Base-by-base conservation (phyloP, 2,888 invertebrate genomes). In the Aricia artaxerxes region DNA sequence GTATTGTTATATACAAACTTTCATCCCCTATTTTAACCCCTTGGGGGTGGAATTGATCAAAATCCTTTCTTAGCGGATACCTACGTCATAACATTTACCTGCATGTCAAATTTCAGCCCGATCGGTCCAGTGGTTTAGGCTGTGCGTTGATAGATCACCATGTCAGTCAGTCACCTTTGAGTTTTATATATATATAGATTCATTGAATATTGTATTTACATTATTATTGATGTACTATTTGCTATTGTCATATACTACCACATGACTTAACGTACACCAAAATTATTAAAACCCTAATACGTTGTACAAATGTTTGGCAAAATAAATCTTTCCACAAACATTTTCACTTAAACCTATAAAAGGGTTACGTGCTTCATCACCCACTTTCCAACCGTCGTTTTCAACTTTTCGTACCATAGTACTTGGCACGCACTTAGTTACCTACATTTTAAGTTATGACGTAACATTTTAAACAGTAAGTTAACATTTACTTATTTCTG, bases 291-390 rank as follows among this genome's bases (percentile, higher is more conserved):
- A 73, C 44, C 73, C 24, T 44, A 75, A 49, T 13, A n/a, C 24
- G 49, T 75, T 73, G 44, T 75, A 53, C 31, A n/a, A 75, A 75
- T 75, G 44, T 75, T 73, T 75, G 69, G 35, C 0, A 49, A 49
- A 75, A 49, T 49, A 75, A 75, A 31, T 38, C 31, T 49, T 31
- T 69, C 4, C 53, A 53, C 57, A 76, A 76, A 76, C 76, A 57
- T 76, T 76, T 76, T 76, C 76, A 76, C 76, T 76, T 76, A 57
- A 76, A 35, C 76, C 76, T 16, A 76, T 57, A 76, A 38, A 31
- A 49, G 24, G 31, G 76, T 35, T 76, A 57, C 76, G 57, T 76
- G 76, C 57, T 35, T 69, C 4, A 38, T 31, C 35, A 31, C 1
- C 24, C 6, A 76, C 76, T 76, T 76, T 76, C 57, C 57, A 76